A percentile compares a stretch with the other conserved stretches of the same genome.
Conservation (phyloP, 2,113 vertebrate species). For the Suncus etruscus region DNA sequence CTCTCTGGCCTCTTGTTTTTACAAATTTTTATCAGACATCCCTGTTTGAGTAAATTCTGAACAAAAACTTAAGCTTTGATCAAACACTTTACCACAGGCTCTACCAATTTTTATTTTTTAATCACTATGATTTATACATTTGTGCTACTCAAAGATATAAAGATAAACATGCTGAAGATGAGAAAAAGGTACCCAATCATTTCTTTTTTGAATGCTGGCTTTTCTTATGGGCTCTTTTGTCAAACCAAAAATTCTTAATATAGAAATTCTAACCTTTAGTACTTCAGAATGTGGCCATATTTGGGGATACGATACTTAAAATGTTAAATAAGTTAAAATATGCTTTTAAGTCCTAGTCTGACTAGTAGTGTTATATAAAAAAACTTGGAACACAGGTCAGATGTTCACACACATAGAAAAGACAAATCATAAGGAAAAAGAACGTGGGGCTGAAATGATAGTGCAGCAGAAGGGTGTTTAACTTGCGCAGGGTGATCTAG, state of each 20-base stretch:
- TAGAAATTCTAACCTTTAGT: not conserved
- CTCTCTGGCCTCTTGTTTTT: not conserved
- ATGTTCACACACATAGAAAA: not conserved
- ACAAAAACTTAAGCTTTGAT: not conserved
- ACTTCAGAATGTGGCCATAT: constrained; percentile 13
- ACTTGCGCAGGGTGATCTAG: too few relatives aligned
- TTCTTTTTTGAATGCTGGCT: constrained; percentile 32
- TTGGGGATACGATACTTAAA: constrained; percentile 18
- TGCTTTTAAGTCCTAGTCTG: too few relatives aligned
- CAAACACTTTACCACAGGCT: constrained; percentile 13
- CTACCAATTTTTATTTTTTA: constrained; percentile 1
- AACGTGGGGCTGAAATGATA: too few relatives aligned
- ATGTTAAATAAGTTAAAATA: constrained; percentile 36
- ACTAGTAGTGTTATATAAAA: not conserved
- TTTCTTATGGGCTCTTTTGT: not conserved
- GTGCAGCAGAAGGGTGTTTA: too few relatives aligned
- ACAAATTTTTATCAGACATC: constrained; percentile 48
- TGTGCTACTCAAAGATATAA: constrained; percentile 10
- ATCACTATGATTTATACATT: constrained; percentile 43
- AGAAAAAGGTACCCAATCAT: not conserved
- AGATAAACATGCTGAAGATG: constrained; percentile 17
- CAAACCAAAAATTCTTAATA: not conserved
- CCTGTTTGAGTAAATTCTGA: not conserved
- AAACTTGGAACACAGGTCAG: not conserved
- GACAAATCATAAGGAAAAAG: not conserved